Conservation (phyloP, 2,888 invertebrate genomes). For the Netelia melanura region DNA sequence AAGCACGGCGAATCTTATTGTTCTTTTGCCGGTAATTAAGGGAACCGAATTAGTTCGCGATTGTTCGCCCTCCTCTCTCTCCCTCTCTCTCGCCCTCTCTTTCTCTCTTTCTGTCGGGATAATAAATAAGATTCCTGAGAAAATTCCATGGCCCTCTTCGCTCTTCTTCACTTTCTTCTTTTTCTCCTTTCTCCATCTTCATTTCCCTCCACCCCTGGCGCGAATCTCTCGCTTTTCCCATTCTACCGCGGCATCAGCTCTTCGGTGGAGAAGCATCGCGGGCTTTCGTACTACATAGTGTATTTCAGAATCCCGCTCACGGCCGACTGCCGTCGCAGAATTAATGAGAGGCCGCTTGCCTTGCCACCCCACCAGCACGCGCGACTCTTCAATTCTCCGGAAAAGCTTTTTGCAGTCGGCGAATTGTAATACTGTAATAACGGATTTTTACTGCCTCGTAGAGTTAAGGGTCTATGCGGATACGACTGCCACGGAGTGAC, state of each 20-base stretch:
- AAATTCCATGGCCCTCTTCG: constrained; percentile 76
- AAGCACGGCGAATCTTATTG: constrained; percentile 84
- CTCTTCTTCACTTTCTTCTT: constrained; percentile 33
- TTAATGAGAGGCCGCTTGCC: constrained; percentile 75
- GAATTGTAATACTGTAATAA: constrained; percentile 64
- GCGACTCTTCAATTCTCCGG: constrained; percentile 38
- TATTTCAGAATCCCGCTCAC: constrained; percentile 79
- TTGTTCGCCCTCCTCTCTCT: constrained; percentile 77
- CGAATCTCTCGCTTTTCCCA: constrained; percentile 26
- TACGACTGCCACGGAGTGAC: constrained; percentile 2
- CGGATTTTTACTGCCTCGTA: constrained; percentile 56
- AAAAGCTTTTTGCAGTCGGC: constrained; percentile 58
- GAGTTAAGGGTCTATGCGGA: constrained; percentile 32
- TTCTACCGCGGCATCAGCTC: constrained; percentile 17
- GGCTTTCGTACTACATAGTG: constrained; percentile 51
- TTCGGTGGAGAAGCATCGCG: constrained; percentile 40
- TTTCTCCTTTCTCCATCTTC: constrained; percentile 7
- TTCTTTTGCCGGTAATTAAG: constrained; percentile 84
- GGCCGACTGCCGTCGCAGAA: constrained; percentile 78
- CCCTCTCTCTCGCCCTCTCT: neutral
- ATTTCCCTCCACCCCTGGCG: neutral
- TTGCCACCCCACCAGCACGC: constrained; percentile 53
- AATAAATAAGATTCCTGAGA: constrained; percentile 84
- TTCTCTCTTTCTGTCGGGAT: constrained; percentile 72
- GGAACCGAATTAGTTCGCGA: constrained; percentile 83